Evolutionary conservation across 2,888 invertebrate genomes (phyloP).

Genomic region (Drosophila borealis): DNA sequence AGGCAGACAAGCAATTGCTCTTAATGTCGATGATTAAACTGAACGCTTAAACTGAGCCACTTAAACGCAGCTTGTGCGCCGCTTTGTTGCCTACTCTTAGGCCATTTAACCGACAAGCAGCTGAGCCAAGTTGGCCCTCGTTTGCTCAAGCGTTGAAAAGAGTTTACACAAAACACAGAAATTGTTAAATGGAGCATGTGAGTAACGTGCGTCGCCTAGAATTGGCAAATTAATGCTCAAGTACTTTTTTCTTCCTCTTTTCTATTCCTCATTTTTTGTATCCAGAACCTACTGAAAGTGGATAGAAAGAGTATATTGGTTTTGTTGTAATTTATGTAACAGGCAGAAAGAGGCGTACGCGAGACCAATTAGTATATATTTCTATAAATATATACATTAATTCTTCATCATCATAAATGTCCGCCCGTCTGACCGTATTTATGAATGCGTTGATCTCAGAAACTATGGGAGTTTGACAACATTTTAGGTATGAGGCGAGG

Average conservation of each 20-base stretch:
- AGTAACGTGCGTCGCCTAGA: constrained; percentile 61
- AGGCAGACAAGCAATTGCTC: constrained; percentile 64
- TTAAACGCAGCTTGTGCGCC: constrained; percentile 54
- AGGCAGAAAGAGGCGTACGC: no score
- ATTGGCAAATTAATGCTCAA: constrained; percentile 66
- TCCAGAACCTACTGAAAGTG: no score
- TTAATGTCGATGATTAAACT: constrained; percentile 71
- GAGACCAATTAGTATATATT: no score
- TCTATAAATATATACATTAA: no score
- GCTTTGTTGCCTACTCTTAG: constrained; percentile 68
- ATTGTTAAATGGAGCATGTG: constrained; percentile 71
- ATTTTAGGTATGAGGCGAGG: no score
- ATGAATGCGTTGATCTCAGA: no score
- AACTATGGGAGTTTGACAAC: no score
- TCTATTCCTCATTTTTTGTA: constrained; percentile 26
- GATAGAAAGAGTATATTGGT: no score
- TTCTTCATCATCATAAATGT: no score
- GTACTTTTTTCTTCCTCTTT: constrained; percentile 20
- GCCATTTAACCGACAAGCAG: constrained; percentile 63
- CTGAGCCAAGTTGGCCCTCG: constrained; percentile 15
- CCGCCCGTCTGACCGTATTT: no score
- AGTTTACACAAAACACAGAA: constrained; percentile 41
- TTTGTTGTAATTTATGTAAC: no score
- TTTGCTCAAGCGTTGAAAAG: constrained; percentile 38
- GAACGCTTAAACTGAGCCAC: constrained; percentile 58